Conservation (phyloP, 2,888 invertebrate genomes). For the Ormia ochracea region DNA sequence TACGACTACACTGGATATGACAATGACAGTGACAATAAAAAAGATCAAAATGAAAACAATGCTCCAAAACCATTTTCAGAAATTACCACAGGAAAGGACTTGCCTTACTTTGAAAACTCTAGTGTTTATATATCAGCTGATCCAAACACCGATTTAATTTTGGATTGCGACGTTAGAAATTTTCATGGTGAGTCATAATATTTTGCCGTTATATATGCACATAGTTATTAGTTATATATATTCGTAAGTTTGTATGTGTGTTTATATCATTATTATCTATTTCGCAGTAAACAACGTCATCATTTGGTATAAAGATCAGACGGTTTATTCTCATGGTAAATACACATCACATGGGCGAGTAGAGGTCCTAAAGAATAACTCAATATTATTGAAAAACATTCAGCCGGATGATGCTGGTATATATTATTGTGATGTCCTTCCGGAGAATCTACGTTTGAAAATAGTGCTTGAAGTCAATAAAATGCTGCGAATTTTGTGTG, state of each 20-base stretch:
- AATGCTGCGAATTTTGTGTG: conserved; percentile 70
- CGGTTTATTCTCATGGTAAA: conserved; percentile 68
- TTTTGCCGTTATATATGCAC: background rate
- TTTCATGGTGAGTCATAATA: conserved; percentile 67
- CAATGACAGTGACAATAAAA: conserved; percentile 55
- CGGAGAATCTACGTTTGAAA: conserved; percentile 68
- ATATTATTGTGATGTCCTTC: conserved; percentile 71
- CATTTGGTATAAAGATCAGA: conserved; percentile 71
- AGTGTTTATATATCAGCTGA: conserved; percentile 66
- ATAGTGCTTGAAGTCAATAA: conserved; percentile 68
- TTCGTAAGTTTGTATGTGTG: background rate
- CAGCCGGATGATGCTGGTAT: conserved; percentile 69
- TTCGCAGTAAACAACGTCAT: conserved; percentile 69
- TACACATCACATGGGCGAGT: conserved; percentile 65
- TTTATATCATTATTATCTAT: background rate
- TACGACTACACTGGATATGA: conserved; percentile 66
- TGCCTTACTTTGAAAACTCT: conserved; percentile 69
- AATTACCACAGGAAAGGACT: conserved; percentile 48
- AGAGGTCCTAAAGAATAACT: conserved; percentile 70
- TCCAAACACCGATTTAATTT: conserved; percentile 68
- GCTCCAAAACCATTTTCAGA: conserved; percentile 12
- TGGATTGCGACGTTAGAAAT: conserved; percentile 73
- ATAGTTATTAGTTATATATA: no score
- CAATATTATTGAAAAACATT: conserved; percentile 67
- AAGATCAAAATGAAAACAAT: conserved; percentile 14